phyloP scores from a whole-genome alignment of 2,888 invertebrate species.

The Lymantria monacha region DNA sequence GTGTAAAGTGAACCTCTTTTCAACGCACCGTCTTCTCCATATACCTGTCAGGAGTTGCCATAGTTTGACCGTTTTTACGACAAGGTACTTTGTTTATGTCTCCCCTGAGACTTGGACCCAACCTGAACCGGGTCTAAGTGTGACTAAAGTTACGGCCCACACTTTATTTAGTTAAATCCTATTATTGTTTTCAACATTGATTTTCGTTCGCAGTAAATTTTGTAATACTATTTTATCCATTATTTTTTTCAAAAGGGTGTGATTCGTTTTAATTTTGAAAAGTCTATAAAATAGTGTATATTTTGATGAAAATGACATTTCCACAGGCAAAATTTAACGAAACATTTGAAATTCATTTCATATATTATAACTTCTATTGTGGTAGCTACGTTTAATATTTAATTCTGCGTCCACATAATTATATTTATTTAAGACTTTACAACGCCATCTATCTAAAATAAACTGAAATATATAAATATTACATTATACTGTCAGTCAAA shows the following conservation, averaged over 20 bases:
- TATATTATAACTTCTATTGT: too few relatives aligned
- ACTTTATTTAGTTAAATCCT: conserved; percentile 26
- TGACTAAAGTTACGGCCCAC: conserved; percentile 14
- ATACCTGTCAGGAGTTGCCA: conserved; percentile 34
- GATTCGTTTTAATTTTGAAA: background rate
- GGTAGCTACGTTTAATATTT: too few relatives aligned
- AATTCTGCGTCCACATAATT: too few relatives aligned
- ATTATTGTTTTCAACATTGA: conserved; percentile 15
- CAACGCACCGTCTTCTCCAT: conserved; percentile 7
- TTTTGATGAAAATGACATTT: too few relatives aligned
- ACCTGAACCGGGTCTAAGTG: conserved; percentile 12
- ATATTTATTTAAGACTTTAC: too few relatives aligned
- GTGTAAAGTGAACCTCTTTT: conserved; percentile 10
- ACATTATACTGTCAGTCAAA: too few relatives aligned
- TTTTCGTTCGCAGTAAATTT: background rate
- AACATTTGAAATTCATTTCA: too few relatives aligned
- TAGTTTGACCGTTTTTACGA: conserved; percentile 39
- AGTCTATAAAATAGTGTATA: background rate
- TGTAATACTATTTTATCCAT: background rate
- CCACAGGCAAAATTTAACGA: too few relatives aligned
- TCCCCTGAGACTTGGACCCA: conserved; percentile 26
- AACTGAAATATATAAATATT: too few relatives aligned
- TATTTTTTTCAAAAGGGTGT: too few relatives aligned
- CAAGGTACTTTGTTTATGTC: conserved; percentile 34
- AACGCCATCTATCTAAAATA: too few relatives aligned